Conservation (phyloP, 2,888 invertebrate species). For the Lamellibrachia columna region DNA sequence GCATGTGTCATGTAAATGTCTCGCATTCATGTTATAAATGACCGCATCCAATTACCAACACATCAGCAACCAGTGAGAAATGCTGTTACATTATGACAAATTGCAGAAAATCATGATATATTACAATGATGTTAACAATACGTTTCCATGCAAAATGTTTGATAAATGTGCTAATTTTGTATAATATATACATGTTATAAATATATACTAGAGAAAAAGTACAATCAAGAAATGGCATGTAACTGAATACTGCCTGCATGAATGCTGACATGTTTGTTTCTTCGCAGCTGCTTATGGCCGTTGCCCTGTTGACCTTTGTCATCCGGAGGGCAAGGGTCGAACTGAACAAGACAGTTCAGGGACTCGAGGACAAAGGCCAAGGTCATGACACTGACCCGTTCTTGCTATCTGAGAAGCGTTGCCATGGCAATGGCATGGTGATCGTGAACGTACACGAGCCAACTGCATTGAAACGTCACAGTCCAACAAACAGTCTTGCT, state of each 20-base stretch:
- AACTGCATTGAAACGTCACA: constrained; percentile 16
- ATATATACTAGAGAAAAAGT: too few relatives aligned
- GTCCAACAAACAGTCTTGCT: constrained; percentile 22
- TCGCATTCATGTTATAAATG: background rate
- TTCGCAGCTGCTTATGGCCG: constrained; percentile 31
- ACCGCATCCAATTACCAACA: background rate
- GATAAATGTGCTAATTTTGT: background rate
- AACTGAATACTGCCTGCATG: too few relatives aligned
- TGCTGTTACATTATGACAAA: background rate
- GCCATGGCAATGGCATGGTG: background rate
- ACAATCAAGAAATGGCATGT: too few relatives aligned
- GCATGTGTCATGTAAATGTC: background rate
- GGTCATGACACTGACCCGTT: background rate
- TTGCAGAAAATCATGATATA: too few relatives aligned
- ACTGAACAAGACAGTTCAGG: constrained; percentile 31
- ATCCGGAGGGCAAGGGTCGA: constrained; percentile 31
- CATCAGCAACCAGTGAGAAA: background rate
- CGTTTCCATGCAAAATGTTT: background rate
- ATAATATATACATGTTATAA: too few relatives aligned
- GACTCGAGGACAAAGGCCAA: constrained; percentile 7
- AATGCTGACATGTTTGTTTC: background rate
- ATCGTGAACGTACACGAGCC: background rate
- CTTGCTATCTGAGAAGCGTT: background rate
- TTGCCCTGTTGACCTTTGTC: constrained; percentile 29
- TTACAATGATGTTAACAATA: too few relatives aligned